A percentile compares a stretch with the other conserved stretches of the same genome.
Evolutionary conservation across 2,888 invertebrate species (phyloP).

Genomic region (Ophion obscuratus): DNA sequence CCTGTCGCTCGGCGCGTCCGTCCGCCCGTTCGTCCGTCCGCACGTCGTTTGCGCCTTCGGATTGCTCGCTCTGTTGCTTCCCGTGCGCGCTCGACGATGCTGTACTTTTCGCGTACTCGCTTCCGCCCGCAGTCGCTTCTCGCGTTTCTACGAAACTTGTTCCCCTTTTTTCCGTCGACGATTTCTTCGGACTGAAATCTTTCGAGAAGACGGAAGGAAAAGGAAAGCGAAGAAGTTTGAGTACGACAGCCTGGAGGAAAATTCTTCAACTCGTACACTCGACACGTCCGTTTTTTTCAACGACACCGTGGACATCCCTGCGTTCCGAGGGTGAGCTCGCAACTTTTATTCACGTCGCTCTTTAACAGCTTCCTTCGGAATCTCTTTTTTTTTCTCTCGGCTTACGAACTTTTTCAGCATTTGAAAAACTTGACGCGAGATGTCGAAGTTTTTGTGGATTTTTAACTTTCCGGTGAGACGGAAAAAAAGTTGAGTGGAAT

Average conservation of each 20-base stretch:
- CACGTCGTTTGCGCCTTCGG: constrained; percentile 56
- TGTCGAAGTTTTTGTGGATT: not conserved
- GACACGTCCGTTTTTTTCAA: constrained; percentile 8
- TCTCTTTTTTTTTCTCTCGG: not conserved
- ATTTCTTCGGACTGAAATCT: not conserved
- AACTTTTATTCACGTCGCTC: not conserved
- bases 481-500: not conserved
- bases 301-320: not conserved
- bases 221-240: not conserved
- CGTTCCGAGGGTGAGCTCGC: constrained; percentile 4
- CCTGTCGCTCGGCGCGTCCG: constrained; percentile 69
- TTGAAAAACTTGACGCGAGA: not conserved
- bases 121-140: constrained; percentile 43
- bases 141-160: not conserved
- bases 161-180: not conserved
- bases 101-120: constrained; percentile 42
- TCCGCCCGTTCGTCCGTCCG: constrained; percentile 49
- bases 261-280: constrained; percentile 12
- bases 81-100: constrained; percentile 46
- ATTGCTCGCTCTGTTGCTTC: constrained; percentile 64
- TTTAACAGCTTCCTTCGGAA: not conserved
- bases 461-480: not conserved
- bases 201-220: not conserved
- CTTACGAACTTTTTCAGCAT: not conserved
- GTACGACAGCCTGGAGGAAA: not conserved